These are phyloP conservation scores for Bombyx huttoni DNA, from an alignment of 2,888 invertebrate species.

Conservation along the genomic window DNA sequence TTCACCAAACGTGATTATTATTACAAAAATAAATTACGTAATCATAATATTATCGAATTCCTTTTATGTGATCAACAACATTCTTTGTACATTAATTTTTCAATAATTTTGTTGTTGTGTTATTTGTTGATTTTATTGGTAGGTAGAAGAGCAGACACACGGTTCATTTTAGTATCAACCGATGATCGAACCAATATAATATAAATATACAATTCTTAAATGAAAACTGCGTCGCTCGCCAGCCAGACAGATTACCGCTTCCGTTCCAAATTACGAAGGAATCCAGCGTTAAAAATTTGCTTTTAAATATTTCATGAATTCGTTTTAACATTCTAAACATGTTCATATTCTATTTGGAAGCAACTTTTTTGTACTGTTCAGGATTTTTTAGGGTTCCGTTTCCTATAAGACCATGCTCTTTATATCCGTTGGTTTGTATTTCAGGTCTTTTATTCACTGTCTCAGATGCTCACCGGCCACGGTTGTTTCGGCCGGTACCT, in stretches of 20 bases:
- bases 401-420: too few relatives aligned
- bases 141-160: too few relatives aligned
- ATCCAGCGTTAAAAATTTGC: not conserved
- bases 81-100: not conserved
- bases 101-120: too few relatives aligned
- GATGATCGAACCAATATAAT: not conserved
- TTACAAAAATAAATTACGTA: not conserved
- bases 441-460: too few relatives aligned
- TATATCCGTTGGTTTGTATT: too few relatives aligned
- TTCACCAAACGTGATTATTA: not conserved
- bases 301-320: not conserved
- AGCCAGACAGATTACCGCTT: slow-evolving; percentile 4
- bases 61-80: not conserved
- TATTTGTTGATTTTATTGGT: too few relatives aligned
- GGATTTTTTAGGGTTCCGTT: too few relatives aligned
- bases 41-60: not conserved
- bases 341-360: not conserved
- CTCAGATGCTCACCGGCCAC: too few relatives aligned
- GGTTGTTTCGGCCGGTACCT: too few relatives aligned
- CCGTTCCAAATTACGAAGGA: slow-evolving; percentile 4
- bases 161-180: not conserved
- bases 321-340: not conserved
- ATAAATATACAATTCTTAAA: not conserved
- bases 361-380: not conserved
- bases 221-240: not conserved